Evolutionary conservation across 1,140 invertebrate genomes (phyloP).

Genomic region (Drosophila sechellia): DNA sequence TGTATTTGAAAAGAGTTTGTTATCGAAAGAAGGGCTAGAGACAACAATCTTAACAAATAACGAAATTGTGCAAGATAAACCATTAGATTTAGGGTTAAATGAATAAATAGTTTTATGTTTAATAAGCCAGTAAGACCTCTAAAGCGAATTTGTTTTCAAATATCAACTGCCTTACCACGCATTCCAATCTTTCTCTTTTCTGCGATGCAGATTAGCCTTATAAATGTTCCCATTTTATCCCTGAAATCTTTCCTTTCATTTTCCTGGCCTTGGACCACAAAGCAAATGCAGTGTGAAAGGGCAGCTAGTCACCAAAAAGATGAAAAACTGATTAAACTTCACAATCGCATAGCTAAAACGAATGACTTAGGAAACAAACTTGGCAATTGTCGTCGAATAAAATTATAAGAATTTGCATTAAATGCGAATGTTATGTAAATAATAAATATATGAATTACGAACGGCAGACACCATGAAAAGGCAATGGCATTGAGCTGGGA

Average conservation of each 20-base stretch:
- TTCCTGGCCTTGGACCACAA: constrained; percentile 15
- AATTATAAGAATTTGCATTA: constrained; percentile 57
- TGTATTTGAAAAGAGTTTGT: no score
- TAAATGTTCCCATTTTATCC: constrained; percentile 12
- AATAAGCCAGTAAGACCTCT: neutral
- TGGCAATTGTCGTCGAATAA: constrained; percentile 8
- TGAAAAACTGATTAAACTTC: constrained; percentile 11
- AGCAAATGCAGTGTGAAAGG: constrained; percentile 17
- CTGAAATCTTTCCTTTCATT: constrained; percentile 14
- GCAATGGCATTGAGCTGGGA: constrained; percentile 51
- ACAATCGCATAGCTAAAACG: constrained; percentile 15
- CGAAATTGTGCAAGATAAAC: no score
- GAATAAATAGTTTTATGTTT: no score
- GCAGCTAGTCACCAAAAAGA: neutral
- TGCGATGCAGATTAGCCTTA: constrained; percentile 6
- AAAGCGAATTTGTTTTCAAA: neutral
- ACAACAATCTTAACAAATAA: no score
- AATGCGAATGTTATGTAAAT: constrained; percentile 48
- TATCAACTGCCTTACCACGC: neutral
- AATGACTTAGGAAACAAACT: constrained; percentile 74
- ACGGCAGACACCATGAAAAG: constrained; percentile 51
- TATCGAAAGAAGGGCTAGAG: no score
- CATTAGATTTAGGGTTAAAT: no score
- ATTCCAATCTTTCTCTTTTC: constrained; percentile 55
- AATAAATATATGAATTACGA: constrained; percentile 22